These are phyloP conservation scores for Laticauda colubrina DNA, from an alignment of 2,113 vertebrate genomes.

Conservation along the genomic window DNA sequence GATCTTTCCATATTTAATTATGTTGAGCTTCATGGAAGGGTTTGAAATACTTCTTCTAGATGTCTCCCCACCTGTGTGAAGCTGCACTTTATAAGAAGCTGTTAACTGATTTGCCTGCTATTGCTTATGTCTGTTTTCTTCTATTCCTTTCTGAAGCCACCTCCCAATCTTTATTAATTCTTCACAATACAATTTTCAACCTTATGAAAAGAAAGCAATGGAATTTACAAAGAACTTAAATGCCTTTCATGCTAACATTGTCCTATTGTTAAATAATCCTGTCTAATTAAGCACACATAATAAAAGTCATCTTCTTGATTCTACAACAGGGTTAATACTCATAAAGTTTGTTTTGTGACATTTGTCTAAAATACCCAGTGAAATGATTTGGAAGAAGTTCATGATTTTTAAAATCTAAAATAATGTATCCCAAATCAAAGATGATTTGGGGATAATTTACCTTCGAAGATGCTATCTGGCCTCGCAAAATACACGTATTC, in stretches of 20 bases:
- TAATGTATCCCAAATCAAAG: neutral
- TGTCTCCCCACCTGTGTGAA: neutral
- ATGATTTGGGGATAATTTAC: constrained; percentile 60
- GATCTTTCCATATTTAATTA: neutral
- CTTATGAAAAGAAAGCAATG: neutral
- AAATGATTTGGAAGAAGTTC: neutral
- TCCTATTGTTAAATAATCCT: neutral
- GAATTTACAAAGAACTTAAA: neutral
- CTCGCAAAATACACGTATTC: constrained; percentile 99
- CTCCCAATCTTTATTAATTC: neutral
- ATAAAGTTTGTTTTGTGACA: neutral
- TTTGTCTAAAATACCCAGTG: neutral
- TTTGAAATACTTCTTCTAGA: neutral
- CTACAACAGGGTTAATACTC: neutral
- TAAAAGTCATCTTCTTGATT: neutral
- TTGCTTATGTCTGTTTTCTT: neutral
- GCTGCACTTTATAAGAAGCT: neutral
- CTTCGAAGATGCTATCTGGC: constrained; percentile 98
- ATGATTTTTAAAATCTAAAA: neutral
- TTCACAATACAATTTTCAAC: neutral
- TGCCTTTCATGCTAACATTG: neutral
- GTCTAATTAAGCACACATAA: neutral
- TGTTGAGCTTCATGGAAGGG: neutral
- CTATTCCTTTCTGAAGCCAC: neutral
- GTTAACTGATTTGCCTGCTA: neutral